Percentiles rank a stretch among this genome's conserved stretches.
phyloP scores from a whole-genome alignment of 2,113 vertebrate species.

The Anser brachyrhynchus region DNA sequence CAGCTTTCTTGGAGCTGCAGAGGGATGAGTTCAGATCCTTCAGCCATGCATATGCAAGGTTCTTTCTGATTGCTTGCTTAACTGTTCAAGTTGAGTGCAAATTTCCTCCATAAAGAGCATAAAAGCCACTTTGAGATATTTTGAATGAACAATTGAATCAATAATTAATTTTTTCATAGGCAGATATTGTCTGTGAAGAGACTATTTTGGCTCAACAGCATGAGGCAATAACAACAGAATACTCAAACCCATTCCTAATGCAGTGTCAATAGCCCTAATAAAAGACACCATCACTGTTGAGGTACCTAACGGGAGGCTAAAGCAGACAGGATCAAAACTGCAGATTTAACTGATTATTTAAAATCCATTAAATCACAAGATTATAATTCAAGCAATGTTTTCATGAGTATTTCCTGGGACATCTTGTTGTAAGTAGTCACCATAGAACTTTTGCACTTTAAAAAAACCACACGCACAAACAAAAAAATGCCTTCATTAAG shows the following conservation, averaged over 20 bases:
- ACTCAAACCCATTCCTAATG: background rate
- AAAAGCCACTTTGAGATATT: slow-evolving; percentile 14
- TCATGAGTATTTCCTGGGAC: background rate
- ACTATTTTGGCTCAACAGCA: background rate
- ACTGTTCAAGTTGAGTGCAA: background rate
- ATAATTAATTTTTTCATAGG: slow-evolving; percentile 7
- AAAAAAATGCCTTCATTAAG: background rate
- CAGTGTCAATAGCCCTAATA: background rate
- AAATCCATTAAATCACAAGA: background rate
- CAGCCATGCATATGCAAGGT: background rate
- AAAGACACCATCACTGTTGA: background rate
- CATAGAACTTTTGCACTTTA: background rate
- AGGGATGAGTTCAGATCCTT: background rate
- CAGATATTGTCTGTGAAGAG: background rate
- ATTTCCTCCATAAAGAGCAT: background rate
- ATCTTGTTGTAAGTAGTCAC: background rate
- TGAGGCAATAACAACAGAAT: background rate
- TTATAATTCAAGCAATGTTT: background rate
- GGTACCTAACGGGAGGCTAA: background rate
- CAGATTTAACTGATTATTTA: background rate
- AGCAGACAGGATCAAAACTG: background rate
- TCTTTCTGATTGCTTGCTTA: background rate
- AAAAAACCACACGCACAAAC: background rate
- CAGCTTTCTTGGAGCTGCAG: background rate
- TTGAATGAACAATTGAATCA: slow-evolving; percentile 10